Conservation (phyloP, 2,888 invertebrate genomes). For the Lasioglossum lativentre region DNA sequence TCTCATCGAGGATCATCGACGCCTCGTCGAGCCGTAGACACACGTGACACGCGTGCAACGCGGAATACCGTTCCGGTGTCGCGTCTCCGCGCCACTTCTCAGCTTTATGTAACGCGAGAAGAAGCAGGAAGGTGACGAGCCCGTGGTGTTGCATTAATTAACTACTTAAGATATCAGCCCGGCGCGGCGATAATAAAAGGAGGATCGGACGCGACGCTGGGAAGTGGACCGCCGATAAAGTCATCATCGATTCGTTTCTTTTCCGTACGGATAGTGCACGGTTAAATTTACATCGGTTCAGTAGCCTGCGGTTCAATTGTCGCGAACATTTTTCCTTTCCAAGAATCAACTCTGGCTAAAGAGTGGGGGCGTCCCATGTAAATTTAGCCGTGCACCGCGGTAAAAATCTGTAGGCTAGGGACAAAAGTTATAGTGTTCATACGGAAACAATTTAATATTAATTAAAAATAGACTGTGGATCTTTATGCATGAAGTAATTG, state of each 20-base stretch:
- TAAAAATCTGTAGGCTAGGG: no score
- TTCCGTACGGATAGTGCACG: background rate
- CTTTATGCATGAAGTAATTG: no score
- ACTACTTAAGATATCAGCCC: background rate
- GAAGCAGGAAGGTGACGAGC: slow-evolving; percentile 54
- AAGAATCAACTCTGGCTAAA: no score
- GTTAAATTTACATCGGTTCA: no score
- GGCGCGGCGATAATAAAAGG: slow-evolving; percentile 27
- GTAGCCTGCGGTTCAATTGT: no score
- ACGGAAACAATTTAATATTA: no score
- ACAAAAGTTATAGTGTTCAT: no score
- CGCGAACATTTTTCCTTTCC: no score
- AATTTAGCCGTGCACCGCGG: no score
- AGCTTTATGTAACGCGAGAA: slow-evolving; percentile 59
- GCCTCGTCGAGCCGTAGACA: background rate
- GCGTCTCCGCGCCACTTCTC: slow-evolving; percentile 5
- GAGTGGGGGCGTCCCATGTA: no score
- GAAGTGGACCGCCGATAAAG: background rate
- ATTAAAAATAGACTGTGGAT: no score
- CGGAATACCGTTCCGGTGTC: slow-evolving; percentile 24
- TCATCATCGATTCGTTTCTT: background rate
- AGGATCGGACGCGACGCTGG: slow-evolving; percentile 24
- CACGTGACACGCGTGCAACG: slow-evolving; percentile 12
- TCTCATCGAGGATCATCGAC: slow-evolving; percentile 15
- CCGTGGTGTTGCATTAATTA: slow-evolving; percentile 50